Evolutionary conservation across 1,140 invertebrate species (phyloP), one percentile per base, ranked within the genome.

Genomic region (Monomorium pharaonis): DNA sequence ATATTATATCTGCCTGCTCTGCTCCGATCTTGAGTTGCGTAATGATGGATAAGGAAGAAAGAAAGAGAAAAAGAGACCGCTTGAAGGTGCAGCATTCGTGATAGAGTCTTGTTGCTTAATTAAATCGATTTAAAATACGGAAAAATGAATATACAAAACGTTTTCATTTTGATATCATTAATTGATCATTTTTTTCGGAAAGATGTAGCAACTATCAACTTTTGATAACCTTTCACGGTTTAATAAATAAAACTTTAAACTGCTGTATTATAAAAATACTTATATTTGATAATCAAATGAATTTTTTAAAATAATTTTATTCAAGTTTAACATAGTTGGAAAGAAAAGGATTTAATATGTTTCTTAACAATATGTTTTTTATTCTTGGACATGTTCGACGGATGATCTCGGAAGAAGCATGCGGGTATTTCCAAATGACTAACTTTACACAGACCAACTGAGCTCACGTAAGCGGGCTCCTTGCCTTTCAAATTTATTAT

Each of bases 21-120:
- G 65, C 63, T 58, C 14, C 16, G 18, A 27, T 54, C 76, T 67
- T 30, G 33, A 44, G 37, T 89, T 89, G n/a, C 87, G 83, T 81
- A 89, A 89, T 51, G 24, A 78, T 24, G n/a, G 49, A 78, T 76
- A 78, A 24, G 30, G 33, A 65, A 51, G 47, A 44, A 12, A 47
- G 63, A 78, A 27, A 47, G 24, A 49, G 72, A 75, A 6, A 74
- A 51, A 74, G 70, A 72, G 44, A 51, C 21, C 10, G 47, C 18
- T 42, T 14, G 49, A 42, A 80, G 18, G 14, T 58, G 62, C 21
- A 67, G 24, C 21, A 80, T 80, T 21, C 33, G n/a, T n/a, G 14
- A 33, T 27, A 14, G 62, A 49, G 4, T 9, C 3, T 27, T 77
- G 12, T 30, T 18, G 14, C 7, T n/a, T 42, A 9, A 21, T 67